These are phyloP conservation scores for Toxotes lorentzi DNA, from an alignment of 2,797 vertebrate species.

Conservation along the genomic window DNA sequence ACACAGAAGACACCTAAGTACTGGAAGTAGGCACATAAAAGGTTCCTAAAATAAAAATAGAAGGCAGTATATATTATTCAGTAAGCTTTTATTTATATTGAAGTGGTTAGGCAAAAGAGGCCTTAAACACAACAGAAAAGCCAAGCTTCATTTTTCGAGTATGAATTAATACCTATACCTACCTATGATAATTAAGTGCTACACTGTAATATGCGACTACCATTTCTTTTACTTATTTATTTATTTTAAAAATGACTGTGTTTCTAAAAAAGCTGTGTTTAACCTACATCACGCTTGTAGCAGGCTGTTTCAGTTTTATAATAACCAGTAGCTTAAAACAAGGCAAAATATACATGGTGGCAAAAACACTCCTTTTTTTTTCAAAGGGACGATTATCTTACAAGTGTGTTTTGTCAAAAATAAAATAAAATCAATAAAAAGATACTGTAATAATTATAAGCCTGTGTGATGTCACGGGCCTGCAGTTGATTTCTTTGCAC, in stretches of 20 bases:
- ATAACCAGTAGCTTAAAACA: conserved; percentile 30
- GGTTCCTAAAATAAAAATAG: neutral
- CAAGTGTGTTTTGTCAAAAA: conserved; percentile 32
- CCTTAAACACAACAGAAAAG: conserved; percentile 54
- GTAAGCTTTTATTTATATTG: conserved; percentile 71
- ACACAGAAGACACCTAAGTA: neutral
- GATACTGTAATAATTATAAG: neutral
- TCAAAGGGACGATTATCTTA: conserved; percentile 37
- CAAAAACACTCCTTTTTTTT: conserved; percentile 35
- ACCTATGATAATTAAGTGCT: conserved; percentile 14
- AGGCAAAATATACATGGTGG: conserved; percentile 49
- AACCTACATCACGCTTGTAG: neutral
- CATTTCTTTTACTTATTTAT: neutral
- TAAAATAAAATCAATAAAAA: neutral
- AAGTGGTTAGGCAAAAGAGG: conserved; percentile 40
- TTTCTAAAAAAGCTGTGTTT: conserved; percentile 4
- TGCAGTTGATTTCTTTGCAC: neutral
- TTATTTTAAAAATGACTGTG: neutral
- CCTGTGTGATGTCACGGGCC: conserved; percentile 4
- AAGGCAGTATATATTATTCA: conserved; percentile 33
- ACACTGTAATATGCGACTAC: conserved; percentile 14
- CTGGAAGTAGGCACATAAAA: neutral
- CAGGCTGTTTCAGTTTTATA: conserved; percentile 1
- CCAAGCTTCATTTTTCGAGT: conserved; percentile 47
- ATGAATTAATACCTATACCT: conserved; percentile 47